Base-by-base conservation (phyloP, 2,797 vertebrate genomes). In the Austrolebias charrua region DNA sequence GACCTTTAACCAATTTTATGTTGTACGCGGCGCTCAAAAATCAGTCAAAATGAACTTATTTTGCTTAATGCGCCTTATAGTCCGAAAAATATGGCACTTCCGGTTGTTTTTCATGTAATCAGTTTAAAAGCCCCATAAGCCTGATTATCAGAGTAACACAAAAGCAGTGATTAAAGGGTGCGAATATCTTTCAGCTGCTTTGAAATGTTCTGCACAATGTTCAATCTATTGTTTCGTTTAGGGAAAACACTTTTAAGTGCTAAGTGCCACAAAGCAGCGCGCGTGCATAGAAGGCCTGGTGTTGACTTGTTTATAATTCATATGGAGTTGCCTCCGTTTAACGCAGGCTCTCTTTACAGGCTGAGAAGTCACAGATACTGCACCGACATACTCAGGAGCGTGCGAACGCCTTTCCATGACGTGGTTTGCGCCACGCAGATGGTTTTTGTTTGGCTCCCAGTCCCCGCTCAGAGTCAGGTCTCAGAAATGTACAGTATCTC, bases 381-480 rank as follows among this genome's bases (percentile, higher is more conserved):
- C 55, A 29, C 67, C 79, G 72, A 82, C 81, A 71, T 79, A 74
- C 82, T 74, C 75, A 2, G 55, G 53, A 63, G 66, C 38, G 54
- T 49, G 60, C n/a, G 5, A 78, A 76, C 62, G 68, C 61, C 49
- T 87, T 90, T 91, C 88, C 88, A 89, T 90, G 86, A 89, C 86
- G 88, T 78, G 55, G 18, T 80, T 35, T 40, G 58, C 35, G 40
- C 78, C 2, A 28, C 28, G 59, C 88, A 88, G 82, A 90, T 90
- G 87, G 79, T 90, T 91, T 87, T 60, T 83, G 89, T 90, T 90
- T 87, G 74, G 55, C 71, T 42, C 60, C 57, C 50, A 38, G 79
- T 42, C 60, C 57, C 50, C 42, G 79, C 50, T 61, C 72, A 43
- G 60, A 83, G 81, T 80, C 82, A 71, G 83, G 61, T 79, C 75